Evolutionary conservation across 2,888 invertebrate genomes (phyloP), one percentile per base, ranked within the genome.

Genomic region (Temnothorax unifasciatus): DNA sequence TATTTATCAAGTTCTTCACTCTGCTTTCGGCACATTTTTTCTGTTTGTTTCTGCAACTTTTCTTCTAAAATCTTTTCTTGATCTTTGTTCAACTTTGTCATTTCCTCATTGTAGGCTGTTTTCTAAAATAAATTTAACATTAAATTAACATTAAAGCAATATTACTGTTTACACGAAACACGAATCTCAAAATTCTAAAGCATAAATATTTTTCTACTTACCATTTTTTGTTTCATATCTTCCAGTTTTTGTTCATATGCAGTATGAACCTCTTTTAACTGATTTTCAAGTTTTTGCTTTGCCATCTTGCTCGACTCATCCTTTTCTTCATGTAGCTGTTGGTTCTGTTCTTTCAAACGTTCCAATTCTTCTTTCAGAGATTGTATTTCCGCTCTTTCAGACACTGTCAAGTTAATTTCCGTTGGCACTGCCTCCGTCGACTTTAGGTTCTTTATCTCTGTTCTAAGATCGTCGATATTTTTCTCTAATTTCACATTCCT

Each of bases 181-280:
- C 38, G 25, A 11, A 18, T 74, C 44, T 2, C 3, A 44, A 77
- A 77, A 52, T 68, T 76, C 3, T n/a, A 1, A 59, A 74, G 75
- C 15, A 66, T 41, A 82, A 6, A 54, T 44, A 25, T 54, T 47
- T 34, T 34, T 57, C 8, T 68, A 96, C 96, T 96, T 95, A 97
- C 97, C 97, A 98, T 97, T 96, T 97, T 97, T 74, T 96, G 96
- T 94, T 98, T 98, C 96, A 98, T 97, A 94, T 97, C 96, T 92
- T 97, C 97, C 92, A 98, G 95, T 95, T 97, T 98, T 88, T 96
- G 96, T 91, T 97, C 97, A 92, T 97, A 97, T 92, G 97, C 97
- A 29, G 95, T 95, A 81, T 96, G 95, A 5, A 97, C 95, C 82
- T 96, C 96, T 93, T 95, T 95, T 63, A 96, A 59, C 25, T 92